Base-by-base conservation (phyloP, 2,797 vertebrate genomes). In the Enteromius mattozi region DNA sequence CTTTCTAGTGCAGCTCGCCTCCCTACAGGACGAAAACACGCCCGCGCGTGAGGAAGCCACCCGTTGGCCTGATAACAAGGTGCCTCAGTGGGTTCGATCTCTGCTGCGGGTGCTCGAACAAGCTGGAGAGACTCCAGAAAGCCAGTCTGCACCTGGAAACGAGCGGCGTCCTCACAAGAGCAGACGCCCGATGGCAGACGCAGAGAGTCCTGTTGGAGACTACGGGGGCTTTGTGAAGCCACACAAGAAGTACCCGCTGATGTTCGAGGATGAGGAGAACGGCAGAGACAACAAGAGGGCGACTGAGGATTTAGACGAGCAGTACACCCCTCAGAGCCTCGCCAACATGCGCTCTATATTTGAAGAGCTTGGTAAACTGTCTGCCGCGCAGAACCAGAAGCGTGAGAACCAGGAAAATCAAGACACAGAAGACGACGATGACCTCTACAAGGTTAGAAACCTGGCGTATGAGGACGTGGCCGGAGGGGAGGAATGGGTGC, bases 271-370 rank as follows among this genome's bases (percentile, higher is more conserved):
- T 85, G 98, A 99, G 83, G 94, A 96, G 87, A 94, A 94, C 27
- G 83, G 91, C 1, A 78, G 89, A 7, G 95, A 95, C 86, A 97
- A 96, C 81, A 99, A 98, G 82, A 95, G 98, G 2, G 98, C 98
- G 59, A 99, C 98, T 0, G 98, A 99, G 91, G 97, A 98, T 19
- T 95, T 99, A 84, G 97, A 98, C 72, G 97, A 99, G 88, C 97
- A 99, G 83, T 99, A 99, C 88, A 99, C 98, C 0, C 98, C 98
- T 19, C 98, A 99, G 91, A 99, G 96, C 89, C 96, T 99, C 0
- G 97, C 98, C 85, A 99, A 98, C 0, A 85, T 99, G 87, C 96
- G 98, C 88, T 99, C 98, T 0, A 97, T 99, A 90, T 99, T 99
- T 77, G 97, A 99, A 87, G 98, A 99, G 90, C 91, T 99, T 4